Evolutionary conservation across 2,888 invertebrate species (phyloP).

Genomic region (Cephus rjabovi): DNA sequence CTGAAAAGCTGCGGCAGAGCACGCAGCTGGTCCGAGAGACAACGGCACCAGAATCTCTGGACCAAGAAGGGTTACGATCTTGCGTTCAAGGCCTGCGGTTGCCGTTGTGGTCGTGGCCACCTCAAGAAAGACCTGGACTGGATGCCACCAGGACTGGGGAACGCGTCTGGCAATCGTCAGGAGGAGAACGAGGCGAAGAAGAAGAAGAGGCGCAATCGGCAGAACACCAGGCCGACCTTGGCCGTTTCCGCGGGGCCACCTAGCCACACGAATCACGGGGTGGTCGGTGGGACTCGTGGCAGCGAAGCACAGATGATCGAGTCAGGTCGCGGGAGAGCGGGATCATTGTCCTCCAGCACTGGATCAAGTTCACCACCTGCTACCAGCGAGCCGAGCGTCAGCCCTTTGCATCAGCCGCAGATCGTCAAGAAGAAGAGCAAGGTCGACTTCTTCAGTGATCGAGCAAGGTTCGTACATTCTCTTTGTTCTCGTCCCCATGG

Average conservation of each 20-base stretch:
- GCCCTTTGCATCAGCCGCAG: slow-evolving; percentile 75
- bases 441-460: slow-evolving; percentile 82
- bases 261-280: slow-evolving; percentile 62
- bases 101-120: slow-evolving; percentile 93
- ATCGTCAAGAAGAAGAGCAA: slow-evolving; percentile 80
- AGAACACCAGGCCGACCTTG: slow-evolving; percentile 73
- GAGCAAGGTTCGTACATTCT: slow-evolving; percentile 77
- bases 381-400: slow-evolving; percentile 80
- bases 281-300: slow-evolving; percentile 28
- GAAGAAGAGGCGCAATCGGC: slow-evolving; percentile 77
- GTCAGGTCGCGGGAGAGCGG: slow-evolving; percentile 74
- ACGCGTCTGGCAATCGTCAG: slow-evolving; percentile 66
- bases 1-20: slow-evolving; percentile 92
- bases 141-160: slow-evolving; percentile 77
- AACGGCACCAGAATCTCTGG: slow-evolving; percentile 95
- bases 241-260: slow-evolving; percentile 70
- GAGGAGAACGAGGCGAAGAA: slow-evolving; percentile 72
- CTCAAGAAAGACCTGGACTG: slow-evolving; percentile 95
- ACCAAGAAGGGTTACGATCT: slow-evolving; percentile 97
- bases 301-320: slow-evolving; percentile 58
- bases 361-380: slow-evolving; percentile 87
- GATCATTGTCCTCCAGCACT: slow-evolving; percentile 81
- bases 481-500: background rate
- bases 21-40: slow-evolving; percentile 94
- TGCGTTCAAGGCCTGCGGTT: slow-evolving; percentile 94